Base-by-base conservation (phyloP, 1,140 invertebrate genomes). In the Asobara japonica region DNA sequence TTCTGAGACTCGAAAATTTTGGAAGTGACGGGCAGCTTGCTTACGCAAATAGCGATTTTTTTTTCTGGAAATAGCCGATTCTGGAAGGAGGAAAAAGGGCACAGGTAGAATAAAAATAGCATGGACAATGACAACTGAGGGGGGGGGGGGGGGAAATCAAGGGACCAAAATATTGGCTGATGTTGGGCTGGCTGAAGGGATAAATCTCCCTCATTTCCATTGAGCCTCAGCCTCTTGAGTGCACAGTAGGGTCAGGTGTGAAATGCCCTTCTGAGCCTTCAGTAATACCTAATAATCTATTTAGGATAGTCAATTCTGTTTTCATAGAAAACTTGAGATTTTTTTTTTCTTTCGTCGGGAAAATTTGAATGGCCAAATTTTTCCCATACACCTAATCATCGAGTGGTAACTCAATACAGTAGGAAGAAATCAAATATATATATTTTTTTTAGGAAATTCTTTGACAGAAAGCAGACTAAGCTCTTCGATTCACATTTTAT, bases 281-380 rank as follows among this genome's bases (percentile, higher is more conserved):
- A 25, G n/a, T 69, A 69, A 69, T 69, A 51, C 67, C 67, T 69
- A 69, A 69, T 69, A 69, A 69, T 69, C 67, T 51, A 69, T 69
- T 69, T 69, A 69, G 31, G 51, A 69, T 56, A 61, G 31, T 61
- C 36, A 22, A 27, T 61, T 33, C 33, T 69, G 20, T 69, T 69
- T 69, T 69, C 45, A 69, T 60, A 60, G 48, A 11, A 60, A 56
- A 69, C 27, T 11, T 25, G 30, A 48, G 27, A n/a, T n/a, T n/a
- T n/a, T n/a, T 51, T 69, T 69, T 60, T 69, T 60, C 33, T 30
- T 69, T 29, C 18, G 13, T 4, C 18, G 33, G 13, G 18, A 33
- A 7, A 45, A 45, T 45, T 45, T 45, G 41, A 45, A 45, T 45
- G 18, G 41, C 18, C 3, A 5, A 16, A 11, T 45, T 45, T 45